Conservation (phyloP, 2,888 invertebrate species). For the Congeria kusceri region DNA sequence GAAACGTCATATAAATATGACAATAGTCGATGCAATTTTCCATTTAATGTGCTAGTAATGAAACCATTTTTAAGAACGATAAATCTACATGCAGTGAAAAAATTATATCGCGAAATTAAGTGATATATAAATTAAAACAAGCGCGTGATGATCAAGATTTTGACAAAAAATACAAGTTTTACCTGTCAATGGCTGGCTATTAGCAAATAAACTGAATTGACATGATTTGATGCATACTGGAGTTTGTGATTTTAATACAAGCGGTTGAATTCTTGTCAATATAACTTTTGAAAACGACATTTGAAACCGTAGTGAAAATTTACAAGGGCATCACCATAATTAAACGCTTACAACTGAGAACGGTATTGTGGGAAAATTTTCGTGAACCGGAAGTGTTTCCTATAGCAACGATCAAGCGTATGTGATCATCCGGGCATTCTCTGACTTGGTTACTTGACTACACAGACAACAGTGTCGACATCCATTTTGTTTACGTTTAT, state of each 20-base stretch:
- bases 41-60: no score
- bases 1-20: no score
- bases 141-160: conserved; percentile 15
- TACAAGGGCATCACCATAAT: background rate
- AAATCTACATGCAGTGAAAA: no score
- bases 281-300: conserved; percentile 23
- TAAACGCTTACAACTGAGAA: conserved; percentile 12
- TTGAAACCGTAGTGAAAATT: background rate
- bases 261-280: no score
- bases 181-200: background rate
- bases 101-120: no score
- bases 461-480: conserved; percentile 52
- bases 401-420: conserved; percentile 55
- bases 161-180: background rate
- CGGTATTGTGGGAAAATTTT: conserved; percentile 26
- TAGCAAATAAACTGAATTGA: conserved; percentile 1
- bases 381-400: conserved; percentile 55
- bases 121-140: background rate
- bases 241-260: no score
- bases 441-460: conserved; percentile 66
- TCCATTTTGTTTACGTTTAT: conserved; percentile 48
- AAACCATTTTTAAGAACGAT: no score
- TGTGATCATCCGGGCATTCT: conserved; percentile 68
- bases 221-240: background rate
- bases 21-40: no score